phyloP scores from a whole-genome alignment of 2,113 vertebrate genomes.

The Aegotheles bennettii region DNA sequence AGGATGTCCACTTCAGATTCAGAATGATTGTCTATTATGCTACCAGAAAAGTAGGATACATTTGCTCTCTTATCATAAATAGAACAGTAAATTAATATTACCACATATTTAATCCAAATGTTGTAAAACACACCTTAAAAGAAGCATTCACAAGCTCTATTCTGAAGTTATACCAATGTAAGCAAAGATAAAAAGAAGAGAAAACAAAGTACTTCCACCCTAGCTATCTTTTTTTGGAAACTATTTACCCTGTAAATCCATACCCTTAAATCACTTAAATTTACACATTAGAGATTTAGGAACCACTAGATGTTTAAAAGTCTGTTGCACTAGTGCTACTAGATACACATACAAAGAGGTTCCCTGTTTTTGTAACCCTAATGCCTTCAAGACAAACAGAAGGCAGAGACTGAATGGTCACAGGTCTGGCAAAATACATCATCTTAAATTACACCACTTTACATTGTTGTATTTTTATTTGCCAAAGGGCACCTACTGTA shows the following conservation, averaged over 20 bases:
- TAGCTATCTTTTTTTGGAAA: neutral
- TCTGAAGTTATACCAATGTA: neutral
- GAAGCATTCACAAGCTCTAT: neutral
- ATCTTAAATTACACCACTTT: conserved; percentile 16
- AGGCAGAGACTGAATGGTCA: neutral
- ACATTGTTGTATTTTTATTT: neutral
- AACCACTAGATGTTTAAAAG: neutral
- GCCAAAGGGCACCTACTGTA: neutral
- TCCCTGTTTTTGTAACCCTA: neutral
- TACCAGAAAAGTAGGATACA: neutral
- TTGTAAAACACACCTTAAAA: neutral
- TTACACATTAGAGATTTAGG: neutral
- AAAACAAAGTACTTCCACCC: neutral
- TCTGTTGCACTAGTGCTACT: neutral
- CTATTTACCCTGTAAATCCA: neutral
- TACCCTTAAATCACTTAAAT: neutral
- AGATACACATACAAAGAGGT: neutral
- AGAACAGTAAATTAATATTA: neutral
- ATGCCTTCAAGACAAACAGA: neutral
- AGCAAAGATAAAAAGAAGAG: neutral
- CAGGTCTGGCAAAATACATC: neutral
- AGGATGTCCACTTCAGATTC: neutral
- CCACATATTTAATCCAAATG: neutral
- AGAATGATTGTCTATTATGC: neutral
- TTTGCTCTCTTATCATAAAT: neutral